Evolutionary conservation across 2,888 invertebrate species (phyloP).

Genomic region (Clanis bilineata): DNA sequence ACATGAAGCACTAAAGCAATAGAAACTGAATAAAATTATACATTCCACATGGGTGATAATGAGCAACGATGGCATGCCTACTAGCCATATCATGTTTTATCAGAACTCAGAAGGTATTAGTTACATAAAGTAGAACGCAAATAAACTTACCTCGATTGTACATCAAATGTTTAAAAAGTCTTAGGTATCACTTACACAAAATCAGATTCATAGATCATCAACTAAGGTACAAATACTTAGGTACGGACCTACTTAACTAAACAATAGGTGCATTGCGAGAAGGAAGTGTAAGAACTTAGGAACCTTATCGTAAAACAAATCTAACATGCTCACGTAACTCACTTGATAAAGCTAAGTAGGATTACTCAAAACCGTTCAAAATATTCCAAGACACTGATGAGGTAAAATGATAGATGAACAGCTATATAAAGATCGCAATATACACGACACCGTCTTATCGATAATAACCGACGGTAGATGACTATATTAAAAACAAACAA

Average conservation of each 20-base stretch:
- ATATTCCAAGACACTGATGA: not conserved
- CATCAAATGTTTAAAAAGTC: not conserved
- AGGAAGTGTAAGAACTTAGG: not conserved
- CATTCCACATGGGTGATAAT: too few relatives aligned
- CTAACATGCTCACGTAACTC: not conserved
- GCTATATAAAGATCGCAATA: conserved; percentile 1
- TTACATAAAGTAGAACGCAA: not conserved
- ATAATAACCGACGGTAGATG: conserved; percentile 2
- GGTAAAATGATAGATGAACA: not conserved
- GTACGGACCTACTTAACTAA: too few relatives aligned
- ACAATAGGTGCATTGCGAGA: not conserved
- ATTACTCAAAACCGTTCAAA: not conserved
- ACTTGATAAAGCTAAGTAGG: not conserved
- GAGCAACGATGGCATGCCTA: too few relatives aligned
- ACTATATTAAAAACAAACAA: conserved; percentile 11
- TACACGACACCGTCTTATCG: not conserved
- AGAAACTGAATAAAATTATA: too few relatives aligned
- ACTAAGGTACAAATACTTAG: not conserved
- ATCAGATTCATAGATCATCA: not conserved
- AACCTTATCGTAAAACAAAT: conserved; percentile 3
- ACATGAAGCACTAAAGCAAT: too few relatives aligned
- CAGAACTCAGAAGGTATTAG: not conserved
- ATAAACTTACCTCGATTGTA: not conserved
- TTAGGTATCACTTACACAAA: too few relatives aligned
- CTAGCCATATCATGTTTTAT: not conserved